Evolutionary conservation across 2,888 invertebrate genomes (phyloP).

Genomic region (Odontothrips loti): DNA sequence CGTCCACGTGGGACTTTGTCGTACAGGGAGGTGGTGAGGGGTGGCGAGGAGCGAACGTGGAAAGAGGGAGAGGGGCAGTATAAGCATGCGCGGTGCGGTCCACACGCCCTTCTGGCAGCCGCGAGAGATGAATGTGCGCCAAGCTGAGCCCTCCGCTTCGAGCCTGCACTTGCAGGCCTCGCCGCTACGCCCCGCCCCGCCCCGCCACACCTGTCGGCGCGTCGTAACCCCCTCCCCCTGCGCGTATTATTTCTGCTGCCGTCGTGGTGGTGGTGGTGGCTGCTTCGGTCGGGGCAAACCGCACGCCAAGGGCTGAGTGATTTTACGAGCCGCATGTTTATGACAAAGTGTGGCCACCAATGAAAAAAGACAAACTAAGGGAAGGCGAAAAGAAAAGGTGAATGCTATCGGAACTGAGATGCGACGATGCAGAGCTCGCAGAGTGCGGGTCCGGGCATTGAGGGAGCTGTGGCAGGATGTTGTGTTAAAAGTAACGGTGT

Average conservation of each 20-base stretch:
- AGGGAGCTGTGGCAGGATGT: too few relatives aligned
- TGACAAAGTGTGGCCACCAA: too few relatives aligned
- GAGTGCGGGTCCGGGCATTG: too few relatives aligned
- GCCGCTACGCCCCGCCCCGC: not conserved
- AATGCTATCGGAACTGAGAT: too few relatives aligned
- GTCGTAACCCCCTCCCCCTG: not conserved
- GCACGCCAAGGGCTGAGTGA: not conserved
- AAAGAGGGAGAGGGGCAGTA: not conserved
- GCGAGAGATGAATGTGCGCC: not conserved
- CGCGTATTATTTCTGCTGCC: not conserved
- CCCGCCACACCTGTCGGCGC: not conserved
- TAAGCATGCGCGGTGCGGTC: too few relatives aligned
- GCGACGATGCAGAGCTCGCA: too few relatives aligned
- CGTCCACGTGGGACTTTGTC: conserved; percentile 31
- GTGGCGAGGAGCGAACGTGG: not conserved
- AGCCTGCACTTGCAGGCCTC: not conserved
- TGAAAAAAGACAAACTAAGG: too few relatives aligned
- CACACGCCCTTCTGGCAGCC: conserved; percentile 4
- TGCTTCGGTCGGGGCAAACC: not conserved
- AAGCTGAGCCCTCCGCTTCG: not conserved
- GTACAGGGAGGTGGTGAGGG: not conserved
- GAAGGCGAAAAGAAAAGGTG: too few relatives aligned
- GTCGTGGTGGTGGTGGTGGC: not conserved
- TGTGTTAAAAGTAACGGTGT: too few relatives aligned
- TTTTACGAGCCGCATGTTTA: too few relatives aligned